Percentiles rank a stretch among this genome's conserved stretches.
Conservation (phyloP, 2,888 invertebrate species). For the Nomada fabriciana region DNA sequence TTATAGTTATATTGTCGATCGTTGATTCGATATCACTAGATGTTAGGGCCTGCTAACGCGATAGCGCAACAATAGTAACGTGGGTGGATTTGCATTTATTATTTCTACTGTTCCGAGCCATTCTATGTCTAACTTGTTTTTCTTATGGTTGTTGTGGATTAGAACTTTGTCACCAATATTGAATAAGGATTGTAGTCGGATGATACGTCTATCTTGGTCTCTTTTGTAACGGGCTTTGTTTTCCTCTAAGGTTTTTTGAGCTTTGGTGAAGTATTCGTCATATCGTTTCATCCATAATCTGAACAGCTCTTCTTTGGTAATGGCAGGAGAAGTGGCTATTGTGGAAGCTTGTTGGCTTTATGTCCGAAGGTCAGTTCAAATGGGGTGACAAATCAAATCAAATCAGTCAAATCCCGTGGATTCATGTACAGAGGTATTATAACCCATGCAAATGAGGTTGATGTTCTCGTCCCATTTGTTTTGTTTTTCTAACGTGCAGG, state of each 20-base stretch:
- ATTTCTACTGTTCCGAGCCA: neutral
- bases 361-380: too few relatives aligned
- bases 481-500: neutral
- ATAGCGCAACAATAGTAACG: too few relatives aligned
- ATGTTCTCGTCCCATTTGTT: conserved; percentile 16
- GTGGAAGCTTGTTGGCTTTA: too few relatives aligned
- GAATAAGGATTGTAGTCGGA: neutral
- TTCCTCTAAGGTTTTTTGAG: neutral
- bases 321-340: neutral
- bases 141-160: neutral
- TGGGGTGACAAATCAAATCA: too few relatives aligned
- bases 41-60: too few relatives aligned
- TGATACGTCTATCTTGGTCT: neutral
- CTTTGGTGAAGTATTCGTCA: too few relatives aligned
- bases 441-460: conserved; percentile 1
- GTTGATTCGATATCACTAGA: too few relatives aligned
- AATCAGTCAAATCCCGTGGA: too few relatives aligned
- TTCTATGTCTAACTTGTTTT: neutral
- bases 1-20: too few relatives aligned
- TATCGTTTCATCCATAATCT: too few relatives aligned
- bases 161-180: neutral
- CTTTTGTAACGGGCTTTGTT: neutral
- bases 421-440: neutral
- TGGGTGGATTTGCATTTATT: neutral
- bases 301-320: neutral